phyloP scores from a whole-genome alignment of 92 coral and sea anemone species.

The Palythoa caribaeorum region DNA sequence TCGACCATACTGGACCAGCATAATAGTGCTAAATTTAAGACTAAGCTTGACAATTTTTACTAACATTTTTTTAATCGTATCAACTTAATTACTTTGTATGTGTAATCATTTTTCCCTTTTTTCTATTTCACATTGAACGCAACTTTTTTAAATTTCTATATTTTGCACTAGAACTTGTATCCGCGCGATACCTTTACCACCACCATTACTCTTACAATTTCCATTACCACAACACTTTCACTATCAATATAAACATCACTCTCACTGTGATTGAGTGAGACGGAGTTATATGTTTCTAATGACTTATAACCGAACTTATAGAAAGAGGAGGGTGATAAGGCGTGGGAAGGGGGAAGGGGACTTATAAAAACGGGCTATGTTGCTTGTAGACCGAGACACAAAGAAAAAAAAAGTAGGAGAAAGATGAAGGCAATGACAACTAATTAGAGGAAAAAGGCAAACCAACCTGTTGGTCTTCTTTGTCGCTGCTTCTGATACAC shows the following conservation, averaged over 20 bases:
- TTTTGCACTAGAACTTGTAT: too few relatives aligned
- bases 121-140: too few relatives aligned
- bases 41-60: too few relatives aligned
- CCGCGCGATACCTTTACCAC: neutral
- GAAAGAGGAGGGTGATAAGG: neutral
- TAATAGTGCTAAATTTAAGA: too few relatives aligned
- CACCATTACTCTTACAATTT: neutral
- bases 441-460: neutral
- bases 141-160: too few relatives aligned
- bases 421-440: neutral
- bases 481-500: constrained; percentile 85
- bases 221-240: neutral
- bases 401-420: neutral
- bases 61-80: too few relatives aligned
- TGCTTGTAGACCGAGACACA: neutral
- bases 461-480: constrained; percentile 57
- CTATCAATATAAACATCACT: too few relatives aligned
- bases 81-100: too few relatives aligned
- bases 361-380: neutral
- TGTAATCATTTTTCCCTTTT: too few relatives aligned
- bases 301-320: neutral
- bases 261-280: too few relatives aligned
- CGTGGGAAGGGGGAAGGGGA: neutral
- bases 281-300: too few relatives aligned
- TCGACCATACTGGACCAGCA: too few relatives aligned